phyloP scores from a whole-genome alignment of 2,113 vertebrate species.

The Carassius auratus region DNA sequence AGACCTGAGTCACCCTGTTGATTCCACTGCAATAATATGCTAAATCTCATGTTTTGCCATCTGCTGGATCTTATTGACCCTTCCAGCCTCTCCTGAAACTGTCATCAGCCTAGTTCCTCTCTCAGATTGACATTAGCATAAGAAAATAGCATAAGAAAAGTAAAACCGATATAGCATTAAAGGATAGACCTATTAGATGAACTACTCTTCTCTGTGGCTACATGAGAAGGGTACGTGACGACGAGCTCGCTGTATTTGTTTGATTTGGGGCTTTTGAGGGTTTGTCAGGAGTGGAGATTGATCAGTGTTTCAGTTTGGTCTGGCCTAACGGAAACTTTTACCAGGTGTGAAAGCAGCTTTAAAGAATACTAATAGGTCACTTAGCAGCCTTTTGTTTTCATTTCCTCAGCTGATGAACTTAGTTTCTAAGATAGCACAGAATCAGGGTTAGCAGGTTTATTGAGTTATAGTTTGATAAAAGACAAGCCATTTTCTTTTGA shows the following conservation, averaged over 20 bases:
- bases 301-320: slow-evolving; percentile 54
- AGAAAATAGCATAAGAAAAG: background rate
- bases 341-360: slow-evolving; percentile 71
- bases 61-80: slow-evolving; percentile 45
- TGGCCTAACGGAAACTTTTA: slow-evolving; percentile 66
- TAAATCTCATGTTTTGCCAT: background rate
- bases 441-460: slow-evolving; percentile 59
- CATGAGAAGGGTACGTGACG: background rate
- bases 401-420: slow-evolving; percentile 75
- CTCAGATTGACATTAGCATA: background rate
- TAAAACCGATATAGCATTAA: background rate
- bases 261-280: slow-evolving; percentile 44
- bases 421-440: slow-evolving; percentile 25
- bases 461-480: slow-evolving; percentile 48
- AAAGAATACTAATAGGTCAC: slow-evolving; percentile 71
- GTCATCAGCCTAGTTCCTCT: background rate
- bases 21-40: background rate
- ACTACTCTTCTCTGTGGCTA: slow-evolving; percentile 2
- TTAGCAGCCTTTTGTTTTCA: slow-evolving; percentile 62
- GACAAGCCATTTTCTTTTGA: slow-evolving; percentile 18
- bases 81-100: slow-evolving; percentile 27
- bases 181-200: background rate
- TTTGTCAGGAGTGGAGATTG: slow-evolving; percentile 61
- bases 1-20: background rate
- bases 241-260: slow-evolving; percentile 26